Percentiles rank a stretch among this genome's conserved stretches.
Evolutionary conservation across 2,888 invertebrate species (phyloP).

Genomic region (Diplazon laetatorius): DNA sequence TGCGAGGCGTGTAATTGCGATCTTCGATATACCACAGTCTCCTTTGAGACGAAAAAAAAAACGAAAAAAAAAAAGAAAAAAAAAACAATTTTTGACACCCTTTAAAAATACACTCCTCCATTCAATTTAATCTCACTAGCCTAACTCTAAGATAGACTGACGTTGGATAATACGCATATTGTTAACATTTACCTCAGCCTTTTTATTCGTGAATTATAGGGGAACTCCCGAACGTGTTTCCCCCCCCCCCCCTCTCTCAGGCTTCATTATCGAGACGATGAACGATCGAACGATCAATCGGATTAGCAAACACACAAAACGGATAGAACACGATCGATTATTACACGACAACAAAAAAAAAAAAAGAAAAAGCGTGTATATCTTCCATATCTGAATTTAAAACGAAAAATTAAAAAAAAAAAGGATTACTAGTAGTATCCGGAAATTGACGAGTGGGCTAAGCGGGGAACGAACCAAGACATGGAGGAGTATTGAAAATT

Average conservation of each 20-base stretch:
- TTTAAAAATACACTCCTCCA: slow-evolving; percentile 65
- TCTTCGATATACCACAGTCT: slow-evolving; percentile 66
- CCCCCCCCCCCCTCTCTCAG: no score
- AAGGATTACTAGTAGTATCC: slow-evolving; percentile 46
- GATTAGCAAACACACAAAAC: background rate
- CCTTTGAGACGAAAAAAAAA: slow-evolving; percentile 63
- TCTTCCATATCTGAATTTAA: slow-evolving; percentile 22
- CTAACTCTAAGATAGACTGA: slow-evolving; percentile 73
- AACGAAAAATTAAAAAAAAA: slow-evolving; percentile 14
- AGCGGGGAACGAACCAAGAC: slow-evolving; percentile 64
- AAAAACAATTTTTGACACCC: slow-evolving; percentile 66
- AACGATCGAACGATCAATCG: background rate
- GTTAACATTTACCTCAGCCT: slow-evolving; percentile 62
- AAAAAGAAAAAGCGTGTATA: slow-evolving; percentile 37
- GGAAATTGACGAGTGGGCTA: slow-evolving; percentile 61
- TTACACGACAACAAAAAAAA: slow-evolving; percentile 35
- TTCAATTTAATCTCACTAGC: slow-evolving; percentile 68
- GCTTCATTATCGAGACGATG: slow-evolving; percentile 38
- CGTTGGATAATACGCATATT: slow-evolving; percentile 61
- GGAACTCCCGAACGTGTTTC: slow-evolving; percentile 33
- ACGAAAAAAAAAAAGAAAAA: slow-evolving; percentile 46
- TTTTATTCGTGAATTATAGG: slow-evolving; percentile 58
- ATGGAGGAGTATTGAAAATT: slow-evolving; percentile 69
- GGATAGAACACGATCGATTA: background rate
- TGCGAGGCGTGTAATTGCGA: slow-evolving; percentile 50